Base-by-base conservation (phyloP, 2,888 invertebrate genomes). In the Thera britannica region DNA sequence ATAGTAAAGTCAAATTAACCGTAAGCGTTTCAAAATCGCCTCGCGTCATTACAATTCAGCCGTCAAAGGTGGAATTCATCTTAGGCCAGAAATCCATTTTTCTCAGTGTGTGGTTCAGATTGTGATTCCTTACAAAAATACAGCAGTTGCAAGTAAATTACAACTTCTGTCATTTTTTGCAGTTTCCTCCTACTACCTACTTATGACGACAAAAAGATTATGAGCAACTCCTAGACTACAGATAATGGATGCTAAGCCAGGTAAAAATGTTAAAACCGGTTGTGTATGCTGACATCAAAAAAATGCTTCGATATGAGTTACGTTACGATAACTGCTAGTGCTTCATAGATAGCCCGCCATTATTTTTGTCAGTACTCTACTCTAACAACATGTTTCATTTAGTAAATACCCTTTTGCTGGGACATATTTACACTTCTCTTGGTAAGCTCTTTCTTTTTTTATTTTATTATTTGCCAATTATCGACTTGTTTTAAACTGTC, bases 331-430 rank as follows among this genome's bases (percentile, higher is more conserved):
- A 59, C 70, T 54, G 54, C 55, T 49, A 44, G 35, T 48, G 36
- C 56, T 60, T 51, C 23, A 36, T 70, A 73, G 62, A 71, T 67
- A 70, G 62, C 62, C 35, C 52, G 46, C 51, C 36, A 63, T 49
- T 64, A 65, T 55, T 69, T 64, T 38, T 66, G 60, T 12, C 58
- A 52, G 60, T 55, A 67, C 62, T 58, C 57, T 64, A 65, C 58
- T 65, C n/a, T 58, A 63, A 6, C 63, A 68, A 63, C 68, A 75
- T 72, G 72, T 55, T 62, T 67, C 63, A 62, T 58, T 58, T 62
- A 41, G 46, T 64, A 61, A 66, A 68, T 68, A 70, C 60, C 55
- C 58, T 68, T 58, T 64, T 70, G 12, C 62, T 66, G 55, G 58
- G 55, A 2, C 58, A 62, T 54, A 23, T 69, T 67, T 68, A 59